Conservation (phyloP, 2,797 vertebrate species). For the Decapterus maruadsi region DNA sequence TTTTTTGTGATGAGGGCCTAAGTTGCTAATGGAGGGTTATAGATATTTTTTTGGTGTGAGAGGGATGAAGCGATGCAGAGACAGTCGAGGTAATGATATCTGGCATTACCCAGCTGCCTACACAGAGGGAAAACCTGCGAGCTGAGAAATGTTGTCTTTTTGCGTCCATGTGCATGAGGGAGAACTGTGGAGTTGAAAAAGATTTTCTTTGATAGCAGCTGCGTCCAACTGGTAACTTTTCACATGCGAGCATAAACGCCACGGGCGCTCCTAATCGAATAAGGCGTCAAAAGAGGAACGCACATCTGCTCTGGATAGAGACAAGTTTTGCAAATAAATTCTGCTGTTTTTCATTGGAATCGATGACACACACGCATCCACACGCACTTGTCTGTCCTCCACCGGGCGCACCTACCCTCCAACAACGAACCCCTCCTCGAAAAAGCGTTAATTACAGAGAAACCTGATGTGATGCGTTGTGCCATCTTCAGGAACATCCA, state of each 20-base stretch:
- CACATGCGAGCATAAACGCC: neutral
- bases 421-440: conserved; percentile 46
- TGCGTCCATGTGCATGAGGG: conserved; percentile 12
- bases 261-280: neutral
- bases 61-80: conserved; percentile 26
- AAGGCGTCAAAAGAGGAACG: conserved; percentile 6
- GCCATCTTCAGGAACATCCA: conserved; percentile 61
- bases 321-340: conserved; percentile 9
- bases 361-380: conserved; percentile 4
- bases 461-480: conserved; percentile 51
- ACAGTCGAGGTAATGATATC: conserved; percentile 25
- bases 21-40: conserved; percentile 15
- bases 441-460: conserved; percentile 71
- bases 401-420: conserved; percentile 45
- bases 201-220: neutral
- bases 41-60: conserved; percentile 7
- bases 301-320: conserved; percentile 8
- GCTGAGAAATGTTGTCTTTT: conserved; percentile 20
- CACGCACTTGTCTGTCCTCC: neutral
- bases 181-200: neutral
- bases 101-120: conserved; percentile 45
- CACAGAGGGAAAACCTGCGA: conserved; percentile 15
- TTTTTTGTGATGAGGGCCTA: conserved; percentile 38
- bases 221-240: conserved; percentile 12
- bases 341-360: conserved; percentile 8